Base-by-base conservation (phyloP, 2,888 invertebrate species). In the Tenthredo mesomela region DNA sequence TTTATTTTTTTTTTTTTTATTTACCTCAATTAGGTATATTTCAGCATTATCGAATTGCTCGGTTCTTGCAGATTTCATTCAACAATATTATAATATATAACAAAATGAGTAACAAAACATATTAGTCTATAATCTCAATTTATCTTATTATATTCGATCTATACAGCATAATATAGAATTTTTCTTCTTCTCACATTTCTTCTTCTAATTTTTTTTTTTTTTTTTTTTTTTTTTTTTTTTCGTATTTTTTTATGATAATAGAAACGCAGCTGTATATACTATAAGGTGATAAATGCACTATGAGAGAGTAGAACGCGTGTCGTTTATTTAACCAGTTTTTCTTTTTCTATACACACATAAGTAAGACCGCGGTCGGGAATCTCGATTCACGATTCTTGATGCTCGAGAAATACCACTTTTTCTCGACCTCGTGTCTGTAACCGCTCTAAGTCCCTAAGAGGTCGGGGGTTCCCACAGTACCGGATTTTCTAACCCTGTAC, bases 391-490 rank as follows among this genome's bases (percentile, higher is more conserved):
- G 77, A 54, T 77, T 50, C 77, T 54, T 40, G 54, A 15, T 77
- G 50, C 61, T 40, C 61, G 77, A 40, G 71, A n/a, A 80, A 67
- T 82, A 82, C 67, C 65, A 82, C 82, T 82, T 82, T 82, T 82
- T 82, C 47, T 71, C 67, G 50, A 82, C 67, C 82, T 82, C 82
- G 65, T 29, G 43, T 82, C 67, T 82, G 47, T 37, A 25, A 18
- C 82, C 50, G 77, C 29, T 47, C 18, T 10, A 29, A 58, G 80
- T 67, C 82, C 82, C 67, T 82, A 82, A 82, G 82, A 82, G 82
- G 82, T 67, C 82, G 67, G 33, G 67, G 67, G 82, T 82, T 82
- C 82, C 82, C 82, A 82, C 82, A 82, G 67, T 82, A 82, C 82
- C 82, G 82, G 82, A 29, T 82, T 67, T 82, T 40, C 82, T 67